phyloP scores from a whole-genome alignment of 2,888 invertebrate species.

The Leptothorax acervorum region DNA sequence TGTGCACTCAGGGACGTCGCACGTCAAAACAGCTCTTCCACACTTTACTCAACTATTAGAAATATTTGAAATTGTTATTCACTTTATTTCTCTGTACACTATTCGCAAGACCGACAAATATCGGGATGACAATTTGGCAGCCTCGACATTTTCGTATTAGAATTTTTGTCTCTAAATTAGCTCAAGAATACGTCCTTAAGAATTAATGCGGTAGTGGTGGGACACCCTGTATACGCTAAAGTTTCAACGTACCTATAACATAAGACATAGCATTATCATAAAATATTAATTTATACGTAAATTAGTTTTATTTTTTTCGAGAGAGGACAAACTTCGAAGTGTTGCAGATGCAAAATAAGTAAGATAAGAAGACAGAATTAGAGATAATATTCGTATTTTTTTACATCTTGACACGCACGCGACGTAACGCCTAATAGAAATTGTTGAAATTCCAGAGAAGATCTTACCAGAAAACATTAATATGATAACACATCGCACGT shows the following conservation, averaged over 20 bases:
- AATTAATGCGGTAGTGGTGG: no score
- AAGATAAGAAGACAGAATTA: conserved; percentile 8
- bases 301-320: conserved; percentile 15
- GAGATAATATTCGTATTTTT: background rate
- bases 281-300: background rate
- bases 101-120: no score
- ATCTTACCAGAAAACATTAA: background rate
- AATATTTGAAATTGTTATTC: no score
- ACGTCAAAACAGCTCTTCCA: no score
- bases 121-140: no score
- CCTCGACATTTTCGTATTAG: no score
- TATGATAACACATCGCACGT: background rate
- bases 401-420: background rate
- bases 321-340: conserved; percentile 48
- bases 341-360: conserved; percentile 55
- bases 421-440: conserved; percentile 25
- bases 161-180: no score
- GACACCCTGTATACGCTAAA: background rate
- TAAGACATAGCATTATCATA: conserved; percentile 10
- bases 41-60: no score
- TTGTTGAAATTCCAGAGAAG: background rate
- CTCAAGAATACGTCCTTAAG: no score
- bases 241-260: background rate
- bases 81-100: no score
- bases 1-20: no score